These are phyloP conservation scores for Oryctolagus cuniculus DNA, from an alignment of 2,113 vertebrate genomes.

Conservation along the genomic window DNA sequence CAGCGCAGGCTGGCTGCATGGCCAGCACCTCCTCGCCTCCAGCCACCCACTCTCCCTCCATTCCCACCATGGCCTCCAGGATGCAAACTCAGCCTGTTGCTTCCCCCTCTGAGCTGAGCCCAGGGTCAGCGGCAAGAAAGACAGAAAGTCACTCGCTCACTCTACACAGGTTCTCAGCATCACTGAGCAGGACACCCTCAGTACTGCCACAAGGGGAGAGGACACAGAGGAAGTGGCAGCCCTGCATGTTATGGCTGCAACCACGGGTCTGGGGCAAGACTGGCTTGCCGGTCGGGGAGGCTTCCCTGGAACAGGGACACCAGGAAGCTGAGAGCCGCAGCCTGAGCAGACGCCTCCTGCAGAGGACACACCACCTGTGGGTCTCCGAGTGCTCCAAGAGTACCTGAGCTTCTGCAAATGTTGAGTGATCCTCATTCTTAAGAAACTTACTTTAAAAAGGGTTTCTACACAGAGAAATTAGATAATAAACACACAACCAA, in stretches of 20 bases:
- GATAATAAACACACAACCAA: conserved; percentile 63
- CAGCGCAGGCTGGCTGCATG: not conserved
- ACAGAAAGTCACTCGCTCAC: too few species aligned
- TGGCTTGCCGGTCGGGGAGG: not conserved
- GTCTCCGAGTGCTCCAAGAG: not conserved
- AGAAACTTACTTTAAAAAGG: not conserved
- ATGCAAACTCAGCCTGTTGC: not conserved
- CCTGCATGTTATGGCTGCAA: not conserved
- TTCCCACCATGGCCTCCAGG: not conserved
- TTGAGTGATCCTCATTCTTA: conserved; percentile 24
- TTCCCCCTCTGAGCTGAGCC: not conserved
- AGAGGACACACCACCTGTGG: rapidly evolving
- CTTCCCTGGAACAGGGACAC: not conserved
- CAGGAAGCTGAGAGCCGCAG: not conserved
- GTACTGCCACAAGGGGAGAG: not conserved
- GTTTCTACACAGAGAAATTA: conserved; percentile 27
- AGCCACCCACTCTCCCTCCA: not conserved
- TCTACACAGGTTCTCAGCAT: too few species aligned
- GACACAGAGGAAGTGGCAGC: not conserved
- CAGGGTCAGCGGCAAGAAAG: not conserved
- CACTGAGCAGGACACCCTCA: not conserved
- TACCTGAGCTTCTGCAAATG: conserved; percentile 47
- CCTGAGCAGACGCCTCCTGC: not conserved
- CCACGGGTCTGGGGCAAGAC: not conserved
- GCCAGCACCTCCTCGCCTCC: not conserved